Evolutionary conservation across 2,113 vertebrate genomes (phyloP).

Genomic region (Nothobranchius kuhntae): DNA sequence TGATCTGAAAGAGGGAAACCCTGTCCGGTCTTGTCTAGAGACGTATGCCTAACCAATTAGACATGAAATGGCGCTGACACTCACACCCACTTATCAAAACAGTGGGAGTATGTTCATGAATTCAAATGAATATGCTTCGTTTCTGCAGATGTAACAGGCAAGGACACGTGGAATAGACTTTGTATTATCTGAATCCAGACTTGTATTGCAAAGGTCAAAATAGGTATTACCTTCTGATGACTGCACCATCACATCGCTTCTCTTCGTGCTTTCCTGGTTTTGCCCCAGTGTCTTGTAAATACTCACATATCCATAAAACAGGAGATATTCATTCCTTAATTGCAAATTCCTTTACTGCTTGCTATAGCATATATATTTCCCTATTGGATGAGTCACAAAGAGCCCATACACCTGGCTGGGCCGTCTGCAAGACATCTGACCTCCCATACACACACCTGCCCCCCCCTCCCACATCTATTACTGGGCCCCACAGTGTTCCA

Average conservation of each 20-base stretch:
- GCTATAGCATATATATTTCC: constrained; percentile 24
- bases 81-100: constrained; percentile 71
- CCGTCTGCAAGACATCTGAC: constrained; percentile 58
- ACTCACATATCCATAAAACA: too few species aligned
- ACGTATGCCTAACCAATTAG: constrained; percentile 69
- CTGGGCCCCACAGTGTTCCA: constrained; percentile 74
- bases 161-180: constrained; percentile 29
- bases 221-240: constrained; percentile 26
- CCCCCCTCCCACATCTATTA: constrained; percentile 70
- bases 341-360: constrained; percentile 30
- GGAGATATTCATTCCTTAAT: constrained; percentile 19
- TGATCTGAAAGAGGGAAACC: constrained; percentile 72
- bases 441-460: constrained; percentile 54
- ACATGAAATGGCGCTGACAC: constrained; percentile 73
- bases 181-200: constrained; percentile 39
- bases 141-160: constrained; percentile 38
- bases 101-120: constrained; percentile 68
- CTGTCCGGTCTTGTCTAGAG: constrained; percentile 66
- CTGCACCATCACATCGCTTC: constrained; percentile 6
- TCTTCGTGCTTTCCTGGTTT: constrained; percentile 29
- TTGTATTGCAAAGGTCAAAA: constrained; percentile 52
- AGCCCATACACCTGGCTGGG: constrained; percentile 66
- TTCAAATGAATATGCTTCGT: constrained; percentile 63
- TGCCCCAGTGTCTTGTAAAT: constrained; percentile 42
- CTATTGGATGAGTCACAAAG: constrained; percentile 47